Conservation (phyloP, 2,113 vertebrate species). For the Mystacornis crossleyi region DNA sequence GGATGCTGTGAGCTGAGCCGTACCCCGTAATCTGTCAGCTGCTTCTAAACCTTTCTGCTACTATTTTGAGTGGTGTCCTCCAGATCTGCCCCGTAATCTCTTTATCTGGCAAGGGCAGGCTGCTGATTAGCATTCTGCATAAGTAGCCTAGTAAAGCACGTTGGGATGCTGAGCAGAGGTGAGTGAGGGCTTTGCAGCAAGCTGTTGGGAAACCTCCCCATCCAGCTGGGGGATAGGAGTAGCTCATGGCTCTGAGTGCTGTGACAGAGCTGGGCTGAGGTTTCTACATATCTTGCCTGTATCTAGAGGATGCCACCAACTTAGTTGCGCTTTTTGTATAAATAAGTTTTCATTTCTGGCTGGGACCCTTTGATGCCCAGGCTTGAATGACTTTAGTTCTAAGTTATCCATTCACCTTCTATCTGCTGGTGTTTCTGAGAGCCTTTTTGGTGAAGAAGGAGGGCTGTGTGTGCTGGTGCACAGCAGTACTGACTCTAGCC, state of each 20-base stretch:
- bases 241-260: background rate
- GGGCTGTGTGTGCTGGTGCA: background rate
- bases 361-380: background rate
- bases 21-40: background rate
- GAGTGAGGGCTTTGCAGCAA: background rate
- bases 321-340: background rate
- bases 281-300: background rate
- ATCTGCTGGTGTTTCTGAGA: background rate
- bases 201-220: background rate
- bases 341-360: background rate
- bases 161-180: background rate
- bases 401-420: background rate
- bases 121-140: constrained; percentile 29
- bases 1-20: background rate
- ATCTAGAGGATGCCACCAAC: background rate
- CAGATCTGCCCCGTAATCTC: constrained; percentile 53
- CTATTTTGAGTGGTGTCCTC: constrained; percentile 68
- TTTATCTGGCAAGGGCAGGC: constrained; percentile 23
- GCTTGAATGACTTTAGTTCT: background rate
- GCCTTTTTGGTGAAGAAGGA: background rate
- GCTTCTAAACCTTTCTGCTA: constrained; percentile 48
- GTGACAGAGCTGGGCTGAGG: background rate
- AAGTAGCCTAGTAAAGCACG: constrained; percentile 12
- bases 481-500: background rate
- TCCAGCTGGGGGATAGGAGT: background rate